A percentile compares a stretch with the other conserved stretches of the same genome.
Conservation (phyloP, 1,140 invertebrate species). For the Musca vetustissima region DNA sequence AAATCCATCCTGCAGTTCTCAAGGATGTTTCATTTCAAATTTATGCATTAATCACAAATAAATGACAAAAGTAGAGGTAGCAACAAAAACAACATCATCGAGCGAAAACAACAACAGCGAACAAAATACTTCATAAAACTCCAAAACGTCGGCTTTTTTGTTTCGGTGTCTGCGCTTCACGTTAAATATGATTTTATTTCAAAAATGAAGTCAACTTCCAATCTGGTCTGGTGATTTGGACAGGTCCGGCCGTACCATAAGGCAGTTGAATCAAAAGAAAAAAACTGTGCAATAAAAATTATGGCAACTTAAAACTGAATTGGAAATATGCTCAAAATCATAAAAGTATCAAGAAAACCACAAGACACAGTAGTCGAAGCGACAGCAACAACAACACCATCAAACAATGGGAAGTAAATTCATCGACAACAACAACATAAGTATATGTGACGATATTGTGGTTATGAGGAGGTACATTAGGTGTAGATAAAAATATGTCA, state of each 20-base stretch:
- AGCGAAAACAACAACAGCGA: not conserved
- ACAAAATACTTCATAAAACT: slow-evolving; percentile 8
- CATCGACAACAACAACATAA: slow-evolving; percentile 8
- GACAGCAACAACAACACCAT: too few relatives aligned
- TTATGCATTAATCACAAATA: slow-evolving; percentile 23
- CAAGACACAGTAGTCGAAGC: too few relatives aligned
- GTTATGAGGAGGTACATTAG: not conserved
- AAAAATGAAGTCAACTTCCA: slow-evolving; percentile 20
- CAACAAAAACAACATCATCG: not conserved
- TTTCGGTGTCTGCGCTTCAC: not conserved
- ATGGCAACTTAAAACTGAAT: slow-evolving; percentile 8
- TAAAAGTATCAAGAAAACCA: not conserved
- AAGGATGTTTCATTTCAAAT: slow-evolving; percentile 14
- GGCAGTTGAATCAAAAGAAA: not conserved
- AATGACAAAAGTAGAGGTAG: not conserved
- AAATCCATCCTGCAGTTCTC: slow-evolving; percentile 22
- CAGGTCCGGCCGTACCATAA: not conserved
- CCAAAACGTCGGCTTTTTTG: slow-evolving; percentile 11
- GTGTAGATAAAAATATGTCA: too few relatives aligned
- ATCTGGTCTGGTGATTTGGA: not conserved
- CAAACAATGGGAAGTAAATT: too few relatives aligned
- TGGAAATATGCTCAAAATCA: slow-evolving; percentile 15
- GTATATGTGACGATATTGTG: not conserved
- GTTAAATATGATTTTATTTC: slow-evolving; percentile 20
- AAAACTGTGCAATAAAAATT: slow-evolving; percentile 17